phyloP scores from a whole-genome alignment of 2,888 invertebrate species.

The Microchrysa polita region DNA sequence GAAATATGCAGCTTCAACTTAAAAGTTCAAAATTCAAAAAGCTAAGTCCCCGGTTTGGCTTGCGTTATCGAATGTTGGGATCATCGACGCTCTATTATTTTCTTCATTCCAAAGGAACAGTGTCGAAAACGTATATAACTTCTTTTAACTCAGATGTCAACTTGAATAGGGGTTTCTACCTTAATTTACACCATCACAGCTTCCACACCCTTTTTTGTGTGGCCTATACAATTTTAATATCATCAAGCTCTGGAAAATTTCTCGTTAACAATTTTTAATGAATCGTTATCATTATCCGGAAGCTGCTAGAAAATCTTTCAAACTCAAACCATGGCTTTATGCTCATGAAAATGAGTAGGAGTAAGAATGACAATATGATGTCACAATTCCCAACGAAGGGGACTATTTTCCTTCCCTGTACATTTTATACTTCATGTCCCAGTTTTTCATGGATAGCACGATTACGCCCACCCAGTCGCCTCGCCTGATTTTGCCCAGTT shows the following conservation, averaged over 20 bases:
- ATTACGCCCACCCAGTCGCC: not conserved
- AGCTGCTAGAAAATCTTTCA: constrained; percentile 4
- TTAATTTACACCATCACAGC: too few relatives aligned
- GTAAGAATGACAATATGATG: not conserved
- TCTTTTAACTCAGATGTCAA: too few relatives aligned
- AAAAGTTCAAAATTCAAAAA: too few relatives aligned
- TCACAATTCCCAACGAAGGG: not conserved
- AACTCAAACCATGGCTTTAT: not conserved
- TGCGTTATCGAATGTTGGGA: too few relatives aligned
- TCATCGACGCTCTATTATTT: too few relatives aligned
- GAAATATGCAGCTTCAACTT: too few relatives aligned
- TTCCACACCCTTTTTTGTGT: too few relatives aligned
- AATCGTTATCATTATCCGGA: not conserved
- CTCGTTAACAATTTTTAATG: not conserved
- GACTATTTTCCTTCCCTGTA: not conserved
- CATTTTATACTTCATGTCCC: constrained; percentile 7
- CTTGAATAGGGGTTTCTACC: too few relatives aligned
- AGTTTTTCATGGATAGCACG: not conserved
- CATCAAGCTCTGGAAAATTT: not conserved
- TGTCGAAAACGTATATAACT: too few relatives aligned
- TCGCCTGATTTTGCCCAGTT: not conserved
- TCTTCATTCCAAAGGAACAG: too few relatives aligned
- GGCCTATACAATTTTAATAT: not conserved
- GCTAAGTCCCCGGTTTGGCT: too few relatives aligned
- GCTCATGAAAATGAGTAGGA: not conserved